These are phyloP conservation scores for Thermophis baileyi DNA, from an alignment of 2,113 vertebrate species.

Conservation along the genomic window DNA sequence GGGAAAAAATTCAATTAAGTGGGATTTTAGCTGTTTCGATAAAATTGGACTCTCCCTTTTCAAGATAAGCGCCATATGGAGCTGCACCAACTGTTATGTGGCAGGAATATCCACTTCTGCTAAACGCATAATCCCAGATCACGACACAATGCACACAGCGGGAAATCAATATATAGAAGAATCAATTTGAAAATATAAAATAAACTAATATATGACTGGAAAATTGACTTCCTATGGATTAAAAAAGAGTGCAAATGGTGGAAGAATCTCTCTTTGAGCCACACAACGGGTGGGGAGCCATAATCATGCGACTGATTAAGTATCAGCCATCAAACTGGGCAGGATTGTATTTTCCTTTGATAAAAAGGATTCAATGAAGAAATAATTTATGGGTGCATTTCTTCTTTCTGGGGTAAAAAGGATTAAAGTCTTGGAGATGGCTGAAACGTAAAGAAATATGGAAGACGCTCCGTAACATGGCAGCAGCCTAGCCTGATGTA, in stretches of 20 bases:
- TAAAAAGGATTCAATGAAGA: constrained; percentile 59
- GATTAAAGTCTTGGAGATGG: constrained; percentile 50
- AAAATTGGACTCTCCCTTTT: constrained; percentile 89
- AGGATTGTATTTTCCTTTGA: constrained; percentile 46
- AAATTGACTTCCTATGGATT: constrained; percentile 93
- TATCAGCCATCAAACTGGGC: constrained; percentile 54
- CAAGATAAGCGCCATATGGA: constrained; percentile 90
- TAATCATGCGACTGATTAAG: constrained; percentile 68
- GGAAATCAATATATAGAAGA: constrained; percentile 92
- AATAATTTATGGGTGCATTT: constrained; percentile 64
- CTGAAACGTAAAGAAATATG: constrained; percentile 23
- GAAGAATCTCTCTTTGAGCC: constrained; percentile 68
- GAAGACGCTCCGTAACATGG: constrained; percentile 54
- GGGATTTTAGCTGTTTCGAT: constrained; percentile 99
- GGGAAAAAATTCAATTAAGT: constrained; percentile 99
- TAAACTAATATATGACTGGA: constrained; percentile 82
- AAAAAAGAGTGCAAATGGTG: constrained; percentile 74
- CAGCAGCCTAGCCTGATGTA: constrained; percentile 35
- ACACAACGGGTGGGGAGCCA: constrained; percentile 60
- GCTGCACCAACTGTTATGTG: constrained; percentile 82
- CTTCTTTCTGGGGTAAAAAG: constrained; percentile 61
- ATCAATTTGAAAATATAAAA: constrained; percentile 98
- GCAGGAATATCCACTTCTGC: constrained; percentile 84
- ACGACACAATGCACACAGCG: constrained; percentile 87
- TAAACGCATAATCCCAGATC: constrained; percentile 95